A percentile compares a stretch with the other conserved stretches of the same genome.
Evolutionary conservation across 2,888 invertebrate species (phyloP).

Genomic region (Chaetoderma sp.): DNA sequence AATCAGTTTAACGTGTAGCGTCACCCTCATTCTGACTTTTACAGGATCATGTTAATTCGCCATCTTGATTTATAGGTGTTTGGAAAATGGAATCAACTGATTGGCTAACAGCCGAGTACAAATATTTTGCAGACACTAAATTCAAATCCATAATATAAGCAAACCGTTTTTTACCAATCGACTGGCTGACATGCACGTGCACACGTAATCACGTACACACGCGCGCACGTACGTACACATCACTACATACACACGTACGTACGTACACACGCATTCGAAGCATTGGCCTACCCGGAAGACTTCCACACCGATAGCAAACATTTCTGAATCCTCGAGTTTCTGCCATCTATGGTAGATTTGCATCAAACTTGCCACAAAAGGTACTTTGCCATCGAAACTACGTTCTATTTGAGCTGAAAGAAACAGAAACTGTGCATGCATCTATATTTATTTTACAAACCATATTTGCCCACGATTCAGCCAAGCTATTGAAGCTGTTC

Average conservation of each 20-base stretch:
- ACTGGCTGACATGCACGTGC: too few species aligned
- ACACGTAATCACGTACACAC: too few species aligned
- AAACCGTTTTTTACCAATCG: too few species aligned
- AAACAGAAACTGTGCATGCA: background rate
- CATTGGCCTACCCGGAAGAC: conserved; percentile 48
- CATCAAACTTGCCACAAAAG: conserved; percentile 49
- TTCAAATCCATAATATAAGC: background rate
- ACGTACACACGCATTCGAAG: background rate
- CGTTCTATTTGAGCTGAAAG: conserved; percentile 48
- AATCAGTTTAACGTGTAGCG: too few species aligned
- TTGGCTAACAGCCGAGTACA: too few species aligned
- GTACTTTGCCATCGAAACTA: conserved; percentile 52
- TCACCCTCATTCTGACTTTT: too few species aligned
- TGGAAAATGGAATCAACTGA: too few species aligned
- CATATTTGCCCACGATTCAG: background rate
- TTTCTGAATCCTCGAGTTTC: conserved; percentile 34
- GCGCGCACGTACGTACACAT: too few species aligned
- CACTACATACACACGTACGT: background rate
- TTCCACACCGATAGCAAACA: conserved; percentile 54
- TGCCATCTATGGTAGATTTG: conserved; percentile 49
- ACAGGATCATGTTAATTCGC: too few species aligned
- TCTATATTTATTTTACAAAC: background rate
- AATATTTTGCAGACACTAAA: background rate
- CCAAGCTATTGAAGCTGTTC: background rate
- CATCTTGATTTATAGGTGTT: too few species aligned